Evolutionary conservation across 1,140 invertebrate genomes (phyloP), one percentile per base, ranked within the genome.

Genomic region (Drosophila quadrilineata): DNA sequence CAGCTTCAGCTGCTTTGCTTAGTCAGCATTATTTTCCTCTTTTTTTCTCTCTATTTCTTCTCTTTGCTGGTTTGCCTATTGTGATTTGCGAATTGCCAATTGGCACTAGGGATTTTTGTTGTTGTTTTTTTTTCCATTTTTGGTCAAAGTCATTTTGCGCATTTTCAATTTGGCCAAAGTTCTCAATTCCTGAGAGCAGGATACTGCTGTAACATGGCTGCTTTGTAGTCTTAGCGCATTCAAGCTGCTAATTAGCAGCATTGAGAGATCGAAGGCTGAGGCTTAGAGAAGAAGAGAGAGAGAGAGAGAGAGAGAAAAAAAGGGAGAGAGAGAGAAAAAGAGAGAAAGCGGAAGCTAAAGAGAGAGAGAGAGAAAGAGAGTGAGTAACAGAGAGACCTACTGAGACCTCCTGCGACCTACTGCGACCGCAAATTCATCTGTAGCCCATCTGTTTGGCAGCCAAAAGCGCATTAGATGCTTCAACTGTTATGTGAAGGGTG

Each of bases 171-270:
- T 82, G 72, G 48, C 77, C 53, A 84, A 75, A 80, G 59, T 80
- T 80, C 84, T 80, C 63, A 43, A 48, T 41, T 41, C 40, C 50
- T 35, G 19, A 22, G 65, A 63, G 49, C n/a, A n/a, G n/a, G n/a
- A n/a, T 59, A 35, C 48, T 77, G 69, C 70, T 75, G 29, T 56
- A 46, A 62, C 40, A 59, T 56, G 54, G 40, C 58, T 72, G 65
- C 69, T 77, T 84, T 84, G 77, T 84, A 84, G 79, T 84, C 77
- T 84, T 84, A 85, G 79, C 79, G 77, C 77, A 84, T 85, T 84
- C 73, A 77, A 68, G 77, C 77, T 84, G 73, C 77, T 84, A 84
- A 84, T 84, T 84, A 84, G 73, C 79, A 40, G 77, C 70, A 84
- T 82, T 82, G 59, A 45, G 50, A 41, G 38, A 28, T n/a, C n/a